Evolutionary conservation across 2,888 invertebrate genomes (phyloP), one percentile per base, ranked within the genome.

Genomic region (Catocala fraxini): DNA sequence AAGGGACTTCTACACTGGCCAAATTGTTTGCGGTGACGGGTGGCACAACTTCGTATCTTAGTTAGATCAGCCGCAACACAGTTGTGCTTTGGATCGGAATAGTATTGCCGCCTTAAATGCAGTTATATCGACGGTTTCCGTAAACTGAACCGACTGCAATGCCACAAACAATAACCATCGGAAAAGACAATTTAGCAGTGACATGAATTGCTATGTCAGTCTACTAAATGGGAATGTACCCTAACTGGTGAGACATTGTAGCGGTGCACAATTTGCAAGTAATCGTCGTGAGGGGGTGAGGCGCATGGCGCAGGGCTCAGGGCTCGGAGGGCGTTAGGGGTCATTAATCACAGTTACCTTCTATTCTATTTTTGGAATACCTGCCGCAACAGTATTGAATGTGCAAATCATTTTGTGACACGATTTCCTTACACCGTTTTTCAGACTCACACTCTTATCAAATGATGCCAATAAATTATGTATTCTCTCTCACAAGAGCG

Each of bases 301-400:
- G 11, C 9, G 13, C 41, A 13, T n/a, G n/a, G 13, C 6, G 55
- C 13, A 4, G 43, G 49, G 12, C n/a, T 34, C 34, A 34, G 9
- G 39, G 34, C 10, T 33, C 9, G n/a, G 9, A 7, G 10, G 12
- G 52, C 33, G 52, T 43, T 6, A 41, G 53, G 15, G 6, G 6
- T 54, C 70, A 62, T 73, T 70, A 65, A 65, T 73, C 73, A 64
- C 60, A 49, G 53, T 34, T 64, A 65, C 64, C 58, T 66, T 54
- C 51, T 51, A 45, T 58, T 48, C 45, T 73, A 60, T 65, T 53
- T 65, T 63, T 56, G 56, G 39, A 60, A 51, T 45, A 41, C 47
- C 47, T 59, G 61, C 46, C 48, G 59, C 42, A 1, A 10, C 46
- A 7, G 12, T 47, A 63, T 10, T 15, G 43, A 55, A 67, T 45